Evolutionary conservation across 2,797 vertebrate species (phyloP).

Genomic region (Babyrousa celebensis): DNA sequence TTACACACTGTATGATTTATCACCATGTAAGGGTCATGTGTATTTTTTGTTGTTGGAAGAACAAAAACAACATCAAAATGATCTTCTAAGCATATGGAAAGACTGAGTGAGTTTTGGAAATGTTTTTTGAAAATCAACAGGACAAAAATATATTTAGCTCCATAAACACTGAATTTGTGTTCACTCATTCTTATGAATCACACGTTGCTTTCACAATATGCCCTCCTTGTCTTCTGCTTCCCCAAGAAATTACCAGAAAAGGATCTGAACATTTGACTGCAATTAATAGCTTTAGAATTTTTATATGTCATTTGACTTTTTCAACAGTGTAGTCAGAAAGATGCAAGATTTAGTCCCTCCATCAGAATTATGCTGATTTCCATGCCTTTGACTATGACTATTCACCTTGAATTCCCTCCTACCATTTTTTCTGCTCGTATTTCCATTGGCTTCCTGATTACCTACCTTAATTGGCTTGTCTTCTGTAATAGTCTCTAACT

Average conservation of each 20-base stretch:
- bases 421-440: neutral
- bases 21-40: neutral
- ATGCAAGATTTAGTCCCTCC: neutral
- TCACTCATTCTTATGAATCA: neutral
- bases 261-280: neutral
- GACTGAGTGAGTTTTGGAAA: constrained; percentile 55
- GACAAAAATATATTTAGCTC: constrained; percentile 51
- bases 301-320: neutral
- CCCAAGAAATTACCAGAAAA: neutral
- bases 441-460: fast-evolving
- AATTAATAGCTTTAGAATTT: constrained; percentile 28
- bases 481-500: neutral
- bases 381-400: fast-evolving
- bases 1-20: constrained; percentile 33
- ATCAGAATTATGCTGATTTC: neutral
- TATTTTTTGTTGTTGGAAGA: neutral
- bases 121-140: constrained; percentile 27
- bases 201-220: neutral
- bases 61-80: constrained; percentile 53
- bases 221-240: neutral
- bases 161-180: neutral
- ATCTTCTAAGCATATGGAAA: constrained; percentile 53
- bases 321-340: neutral
- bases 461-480: neutral
- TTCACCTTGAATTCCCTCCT: neutral